Evolutionary conservation across 2,888 invertebrate species (phyloP), one percentile per base, ranked within the genome.

Genomic region (Machimus atricapillus): DNA sequence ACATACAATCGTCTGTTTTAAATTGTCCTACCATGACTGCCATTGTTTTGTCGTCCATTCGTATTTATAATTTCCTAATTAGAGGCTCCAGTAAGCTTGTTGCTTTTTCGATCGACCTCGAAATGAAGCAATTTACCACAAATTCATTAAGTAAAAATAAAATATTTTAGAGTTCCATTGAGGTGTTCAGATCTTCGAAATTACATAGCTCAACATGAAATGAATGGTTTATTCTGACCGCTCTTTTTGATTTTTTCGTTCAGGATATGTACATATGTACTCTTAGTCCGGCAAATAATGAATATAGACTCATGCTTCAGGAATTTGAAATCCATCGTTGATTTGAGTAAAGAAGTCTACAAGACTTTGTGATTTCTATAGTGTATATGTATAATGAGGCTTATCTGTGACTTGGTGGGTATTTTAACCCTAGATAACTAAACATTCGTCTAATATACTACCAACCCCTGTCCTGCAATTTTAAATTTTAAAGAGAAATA

Each of bases 111-210:
- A 40, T n/a, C 23, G 37, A 14, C 46, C 79, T 79, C 23, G n/a
- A 46, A 79, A 79, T 79, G 8, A 43, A 27, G 79, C 14, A 79
- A 23, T 27, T 27, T 9, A 79, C 40, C 37, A 66, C 37, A 83
- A 83, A 83, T 83, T 83, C 82, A 83, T 66, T 66, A 40, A 83
- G 82, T 66, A 66, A 23, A 66, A 83, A 37, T 0, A 40, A 40
- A 16, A 8, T 66, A 40, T 46, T 78, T 27, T 37, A 27, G 8
- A 4, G 34, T 12, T 7, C 66, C 12, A 81, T 31, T 81, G 16
- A 12, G 40, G 16, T 19, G 1, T 8, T 58, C 9, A n/a, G 58
- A 9, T 23, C 58, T 6, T n/a, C 3, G 4, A 58, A 6, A 0
- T 58, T 31, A 1, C 31, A 31, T 23, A 19, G 58, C 9, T 58